phyloP scores from a whole-genome alignment of 2,113 vertebrate species.

The Pipa parva region DNA sequence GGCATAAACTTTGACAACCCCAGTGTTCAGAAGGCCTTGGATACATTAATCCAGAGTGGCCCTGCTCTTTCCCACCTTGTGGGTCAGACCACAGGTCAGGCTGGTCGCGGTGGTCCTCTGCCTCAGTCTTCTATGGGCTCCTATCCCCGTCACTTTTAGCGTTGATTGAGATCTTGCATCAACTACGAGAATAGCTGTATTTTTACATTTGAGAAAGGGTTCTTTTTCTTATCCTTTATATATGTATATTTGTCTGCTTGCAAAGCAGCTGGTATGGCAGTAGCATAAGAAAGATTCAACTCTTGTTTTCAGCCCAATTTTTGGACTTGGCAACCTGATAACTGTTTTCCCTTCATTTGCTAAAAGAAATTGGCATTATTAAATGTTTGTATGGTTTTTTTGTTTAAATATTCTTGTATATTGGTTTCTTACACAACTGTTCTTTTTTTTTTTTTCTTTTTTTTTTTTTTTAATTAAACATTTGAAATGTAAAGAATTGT shows the following conservation, averaged over 20 bases:
- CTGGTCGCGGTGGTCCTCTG: constrained; percentile 53
- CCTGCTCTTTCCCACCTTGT: constrained; percentile 88
- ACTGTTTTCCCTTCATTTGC: background rate
- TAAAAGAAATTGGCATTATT: background rate
- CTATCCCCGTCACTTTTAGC: constrained; percentile 87
- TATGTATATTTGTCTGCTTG: background rate
- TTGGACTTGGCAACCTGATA: background rate
- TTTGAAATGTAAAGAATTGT: background rate
- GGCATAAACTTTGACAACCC: constrained; percentile 97
- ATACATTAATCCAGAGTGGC: constrained; percentile 95
- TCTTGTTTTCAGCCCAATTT: background rate
- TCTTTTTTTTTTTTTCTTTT: background rate
- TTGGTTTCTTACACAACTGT: constrained; percentile 1
- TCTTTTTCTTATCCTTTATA: constrained; percentile 44
- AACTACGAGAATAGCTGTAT: constrained; percentile 33
- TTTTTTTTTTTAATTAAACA: constrained; percentile 5
- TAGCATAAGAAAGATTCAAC: no score
- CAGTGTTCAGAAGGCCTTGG: constrained; percentile 94
- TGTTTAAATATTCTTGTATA: constrained; percentile 42
- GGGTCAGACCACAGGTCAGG: constrained; percentile 65
- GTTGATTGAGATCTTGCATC: constrained; percentile 35
- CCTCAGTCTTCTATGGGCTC: constrained; percentile 69
- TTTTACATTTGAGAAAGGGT: constrained; percentile 41
- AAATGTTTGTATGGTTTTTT: constrained; percentile 31
- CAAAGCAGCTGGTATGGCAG: no score